phyloP scores from a whole-genome alignment of 2,113 vertebrate species.

The Merops nubicus region DNA sequence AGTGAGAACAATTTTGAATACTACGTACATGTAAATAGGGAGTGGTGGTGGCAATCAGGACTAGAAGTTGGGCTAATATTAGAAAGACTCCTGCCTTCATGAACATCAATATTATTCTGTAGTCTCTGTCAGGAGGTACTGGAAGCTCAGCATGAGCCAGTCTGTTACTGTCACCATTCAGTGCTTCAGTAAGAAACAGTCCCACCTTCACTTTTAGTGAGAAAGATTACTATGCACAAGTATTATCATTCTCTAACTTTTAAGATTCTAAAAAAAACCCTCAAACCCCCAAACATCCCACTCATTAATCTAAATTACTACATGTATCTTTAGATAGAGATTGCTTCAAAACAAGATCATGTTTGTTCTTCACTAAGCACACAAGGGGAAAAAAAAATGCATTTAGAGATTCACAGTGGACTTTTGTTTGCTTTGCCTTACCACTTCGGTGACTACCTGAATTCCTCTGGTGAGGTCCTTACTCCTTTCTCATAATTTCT shows the following conservation, averaged over 20 bases:
- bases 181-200: not conserved
- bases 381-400: not conserved
- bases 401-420: not conserved
- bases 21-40: not conserved
- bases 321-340: not conserved
- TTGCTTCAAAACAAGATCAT: not conserved
- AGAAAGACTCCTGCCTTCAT: not conserved
- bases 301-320: not conserved
- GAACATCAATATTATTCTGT: not conserved
- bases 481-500: not conserved
- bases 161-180: not conserved
- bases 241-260: not conserved
- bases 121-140: not conserved
- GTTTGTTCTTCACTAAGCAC: not conserved
- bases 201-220: not conserved
- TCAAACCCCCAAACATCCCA: too few species aligned
- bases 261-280: not conserved
- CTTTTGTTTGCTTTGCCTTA: not conserved
- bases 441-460: rapidly evolving
- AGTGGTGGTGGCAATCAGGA: not conserved
- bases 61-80: not conserved
- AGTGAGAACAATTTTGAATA: not conserved
- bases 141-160: not conserved
- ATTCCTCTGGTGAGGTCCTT: not conserved
- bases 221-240: not conserved